phyloP scores from a whole-genome alignment of 2,888 invertebrate genomes.

The Morpho helenor region DNA sequence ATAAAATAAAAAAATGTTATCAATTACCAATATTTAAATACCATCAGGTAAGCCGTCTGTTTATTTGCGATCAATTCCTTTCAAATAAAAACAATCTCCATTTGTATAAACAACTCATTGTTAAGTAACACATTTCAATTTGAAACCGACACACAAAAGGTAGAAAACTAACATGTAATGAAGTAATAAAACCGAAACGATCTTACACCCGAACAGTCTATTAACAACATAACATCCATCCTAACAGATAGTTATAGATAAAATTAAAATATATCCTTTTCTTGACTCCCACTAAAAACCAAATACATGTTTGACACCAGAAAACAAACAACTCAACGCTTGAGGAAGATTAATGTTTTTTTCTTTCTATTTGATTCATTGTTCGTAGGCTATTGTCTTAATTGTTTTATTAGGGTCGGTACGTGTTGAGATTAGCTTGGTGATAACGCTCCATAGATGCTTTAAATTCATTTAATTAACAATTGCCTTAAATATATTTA shows the following conservation, averaged over 20 bases:
- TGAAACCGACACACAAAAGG: slow-evolving; percentile 4
- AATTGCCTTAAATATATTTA: no score
- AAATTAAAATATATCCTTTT: slow-evolving; percentile 36
- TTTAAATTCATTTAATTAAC: not conserved
- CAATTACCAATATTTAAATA: no score
- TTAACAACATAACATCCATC: slow-evolving; percentile 36
- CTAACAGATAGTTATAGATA: slow-evolving; percentile 32
- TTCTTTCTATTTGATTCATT: slow-evolving; percentile 35
- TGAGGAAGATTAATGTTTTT: slow-evolving; percentile 61
- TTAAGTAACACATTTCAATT: not conserved
- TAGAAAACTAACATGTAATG: slow-evolving; percentile 11
- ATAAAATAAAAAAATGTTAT: no score
- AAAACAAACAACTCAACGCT: slow-evolving; percentile 55
- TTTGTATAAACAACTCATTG: slow-evolving; percentile 1
- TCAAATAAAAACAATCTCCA: not conserved
- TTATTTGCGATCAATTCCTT: no score
- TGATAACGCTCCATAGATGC: slow-evolving; percentile 1
- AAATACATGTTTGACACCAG: slow-evolving; percentile 52
- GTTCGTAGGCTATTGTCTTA: slow-evolving; percentile 50
- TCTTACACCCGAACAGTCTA: slow-evolving; percentile 23
- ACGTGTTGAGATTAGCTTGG: slow-evolving; percentile 6
- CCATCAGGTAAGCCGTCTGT: no score
- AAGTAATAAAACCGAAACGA: slow-evolving; percentile 9
- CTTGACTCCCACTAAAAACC: slow-evolving; percentile 49
- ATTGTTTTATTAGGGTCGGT: slow-evolving; percentile 55